Evolutionary conservation across 2,888 invertebrate genomes (phyloP), one percentile per base, ranked within the genome.

Genomic region (Chrysotoxum bicinctum): DNA sequence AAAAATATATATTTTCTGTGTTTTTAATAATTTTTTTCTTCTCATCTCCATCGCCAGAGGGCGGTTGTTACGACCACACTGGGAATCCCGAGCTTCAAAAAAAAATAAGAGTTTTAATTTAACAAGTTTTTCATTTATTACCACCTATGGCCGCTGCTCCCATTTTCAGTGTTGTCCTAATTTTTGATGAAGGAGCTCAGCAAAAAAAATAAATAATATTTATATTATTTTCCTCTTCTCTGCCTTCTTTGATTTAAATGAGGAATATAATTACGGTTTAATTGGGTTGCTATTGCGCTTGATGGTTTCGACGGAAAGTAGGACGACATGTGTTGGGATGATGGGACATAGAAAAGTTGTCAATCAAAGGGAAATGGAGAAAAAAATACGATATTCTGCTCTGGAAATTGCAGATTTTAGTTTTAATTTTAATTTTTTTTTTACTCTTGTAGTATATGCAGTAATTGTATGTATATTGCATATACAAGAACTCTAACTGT

Each of bases 101-200:
- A 40, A 56, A 70, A 32, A 16, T 10, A 72, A 60, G 66, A 76
- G 68, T 84, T 84, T 84, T 80, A 84, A 80, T 84, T 84, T 75
- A 80, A 76, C 84, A 84, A 72, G 68, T 84, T 84, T 66, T 76
- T 68, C 79, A 84, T 80, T 84, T 84, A 80, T 80, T 84, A 80
- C 84, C 75, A 84, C 84, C 84, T 76, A 84, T 80, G 80, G 84
- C 58, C 72, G 75, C 80, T 80, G 84, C 72, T 75, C 84, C 76
- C 66, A 84, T 76, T 84, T 76, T 72, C 66, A 62, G 58, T 43
- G 70, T 64, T 75, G 79, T 80, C 80, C 84, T 80, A 80, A 79
- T 68, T 84, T 72, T 37, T 72, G 45, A 75, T 60, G 43, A 75
- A 35, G 48, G 21, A 62, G n/a, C 23, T 26, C 23, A 32, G 5